Evolutionary conservation across 2,113 vertebrate genomes (phyloP).

Genomic region (Sander vitreus): DNA sequence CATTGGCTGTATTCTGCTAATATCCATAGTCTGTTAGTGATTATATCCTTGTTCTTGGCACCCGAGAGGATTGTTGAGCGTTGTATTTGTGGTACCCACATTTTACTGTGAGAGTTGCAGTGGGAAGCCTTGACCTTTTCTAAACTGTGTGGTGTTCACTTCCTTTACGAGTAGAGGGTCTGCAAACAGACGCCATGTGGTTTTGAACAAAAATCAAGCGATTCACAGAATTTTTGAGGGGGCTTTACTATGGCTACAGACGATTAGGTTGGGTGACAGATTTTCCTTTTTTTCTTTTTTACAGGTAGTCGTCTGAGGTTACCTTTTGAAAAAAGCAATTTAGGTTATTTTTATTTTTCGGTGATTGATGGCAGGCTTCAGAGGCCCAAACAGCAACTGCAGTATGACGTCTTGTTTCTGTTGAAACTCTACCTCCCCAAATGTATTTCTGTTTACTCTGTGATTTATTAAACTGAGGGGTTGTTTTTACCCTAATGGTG

Average conservation of each 20-base stretch:
- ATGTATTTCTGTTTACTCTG: slow-evolving; percentile 17
- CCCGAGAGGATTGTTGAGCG: slow-evolving; percentile 28
- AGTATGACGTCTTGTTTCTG: slow-evolving; percentile 40
- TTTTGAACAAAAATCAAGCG: slow-evolving; percentile 19
- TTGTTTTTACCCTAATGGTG: slow-evolving; percentile 25
- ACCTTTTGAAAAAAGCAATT: background rate
- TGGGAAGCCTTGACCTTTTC: slow-evolving; percentile 63
- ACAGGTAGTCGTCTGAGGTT: slow-evolving; percentile 25
- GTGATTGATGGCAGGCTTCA: slow-evolving; percentile 44
- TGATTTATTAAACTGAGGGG: slow-evolving; percentile 34
- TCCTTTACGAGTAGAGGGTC: slow-evolving; percentile 23
- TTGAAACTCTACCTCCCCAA: slow-evolving; percentile 26
- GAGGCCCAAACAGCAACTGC: background rate
- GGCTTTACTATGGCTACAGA: background rate
- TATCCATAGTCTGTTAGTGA: slow-evolving; percentile 57
- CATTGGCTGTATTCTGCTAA: slow-evolving; percentile 26
- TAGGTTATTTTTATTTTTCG: slow-evolving; percentile 28
- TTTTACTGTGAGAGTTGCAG: slow-evolving; percentile 44
- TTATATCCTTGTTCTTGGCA: slow-evolving; percentile 36
- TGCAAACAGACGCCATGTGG: slow-evolving; percentile 22
- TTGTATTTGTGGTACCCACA: slow-evolving; percentile 28
- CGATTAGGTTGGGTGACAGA: background rate
- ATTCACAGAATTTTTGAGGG: background rate
- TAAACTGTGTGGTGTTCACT: slow-evolving; percentile 50
- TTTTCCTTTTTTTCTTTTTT: slow-evolving; percentile 18